Base-by-base conservation (phyloP, 2,113 vertebrate species). In the Lucifuga dentata region DNA sequence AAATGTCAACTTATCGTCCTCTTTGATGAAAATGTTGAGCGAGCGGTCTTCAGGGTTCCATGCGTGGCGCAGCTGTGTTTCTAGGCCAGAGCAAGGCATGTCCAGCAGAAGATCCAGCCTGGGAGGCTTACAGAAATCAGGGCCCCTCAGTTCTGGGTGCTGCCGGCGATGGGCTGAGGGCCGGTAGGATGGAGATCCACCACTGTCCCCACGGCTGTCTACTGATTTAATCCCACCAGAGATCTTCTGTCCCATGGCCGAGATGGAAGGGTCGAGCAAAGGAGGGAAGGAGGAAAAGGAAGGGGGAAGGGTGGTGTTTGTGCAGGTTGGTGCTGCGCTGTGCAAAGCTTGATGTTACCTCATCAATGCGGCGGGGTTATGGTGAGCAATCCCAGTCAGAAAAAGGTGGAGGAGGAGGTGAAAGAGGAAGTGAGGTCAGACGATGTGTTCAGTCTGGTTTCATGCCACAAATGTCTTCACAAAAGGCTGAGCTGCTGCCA, bases 41-140 rank as follows among this genome's bases (percentile, higher is more conserved):
- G 97, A 99, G 36, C 97, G 95, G 86, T 99, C 97, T 46, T 98
- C 97, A 0, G 96, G 91, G 79, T 99, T 99, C 97, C 97, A 99
- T 0, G 96, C 95, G 0, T 99, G 95, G 45, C 93, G 93, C 8
- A 94, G 88, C 85, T 98, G 96, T 11, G 95, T 88, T 5, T 97
- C 95, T 33, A 68, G 57, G 43, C 92, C 91, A 1, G 92, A 94
- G 0, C 95, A 93, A 0, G 97, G 97, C 96, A 98, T 97, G 87
- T 99, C 97, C 88, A 99, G 66, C 15, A 99, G 89, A 79, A 97
- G 95, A 83, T 99, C 97, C 73, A 99, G 87, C 16, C 97, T 91
- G 0, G 96, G 94, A 0, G 97, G 97, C 78, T 95, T 95, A 81
- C 93, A 95, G 0, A 95, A 95, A 85, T 98, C 97, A 0, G 92